Evolutionary conservation across 1,140 invertebrate genomes (phyloP), one percentile per base, ranked within the genome.

Genomic region (Drosophila willistoni): DNA sequence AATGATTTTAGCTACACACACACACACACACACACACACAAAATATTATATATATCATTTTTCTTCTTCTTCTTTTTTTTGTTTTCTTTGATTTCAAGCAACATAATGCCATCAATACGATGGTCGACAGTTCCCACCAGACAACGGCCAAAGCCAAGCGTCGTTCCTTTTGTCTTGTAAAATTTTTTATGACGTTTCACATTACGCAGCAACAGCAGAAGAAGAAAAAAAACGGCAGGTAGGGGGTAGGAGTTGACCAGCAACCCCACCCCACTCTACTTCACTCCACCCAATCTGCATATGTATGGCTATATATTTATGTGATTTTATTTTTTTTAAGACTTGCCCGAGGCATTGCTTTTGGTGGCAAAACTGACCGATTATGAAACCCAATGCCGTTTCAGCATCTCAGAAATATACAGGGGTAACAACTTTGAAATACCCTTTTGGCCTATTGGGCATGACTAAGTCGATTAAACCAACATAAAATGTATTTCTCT

Each of bases 141-240:
- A 51, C 17, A 36, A 36, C 34, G 34, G 34, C 34, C 34, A 36
- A 36, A 36, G 34, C 3, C 34, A 51, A 51, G 36, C 36, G 36
- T 39, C 65, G 62, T 68, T 62, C 64, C 69, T 55, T 75, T 79
- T 65, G 70, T 59, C 71, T 71, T 81, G 65, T 78, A 51, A 51
- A 51, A 51, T 72, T 73, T 82, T 86, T 86, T 82, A 86, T 87
- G 82, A 86, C 83, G 82, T 87, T 82, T 86, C 76, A 68, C 79
- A 62, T 86, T 85, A 85, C 82, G 80, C 68, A 72, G 4, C 36
- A 13, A 36, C 22, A 14, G 63, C 51, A 29, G 73, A 56, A 66
- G 55, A 76, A 47, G 42, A 36, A 42, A 60, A 60, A 68, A 41
- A 29, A 25, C 34, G 34, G 22, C 19, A 51, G 44, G 44, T 10